Evolutionary conservation across 2,113 vertebrate species (phyloP).

Genomic region (Sylvilagus bachmani): DNA sequence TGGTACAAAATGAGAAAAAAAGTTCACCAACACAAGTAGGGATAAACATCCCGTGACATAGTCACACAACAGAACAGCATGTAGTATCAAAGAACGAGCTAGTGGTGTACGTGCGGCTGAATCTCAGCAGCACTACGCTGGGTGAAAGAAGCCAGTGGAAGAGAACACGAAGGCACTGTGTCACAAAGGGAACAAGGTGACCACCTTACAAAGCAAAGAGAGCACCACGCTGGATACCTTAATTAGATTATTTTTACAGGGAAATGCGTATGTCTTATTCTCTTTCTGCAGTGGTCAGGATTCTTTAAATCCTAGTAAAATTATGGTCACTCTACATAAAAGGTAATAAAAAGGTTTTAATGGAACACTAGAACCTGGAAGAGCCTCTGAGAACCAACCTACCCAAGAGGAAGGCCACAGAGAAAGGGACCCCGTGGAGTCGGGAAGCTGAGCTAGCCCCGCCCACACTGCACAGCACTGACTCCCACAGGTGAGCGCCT

Average conservation of each 20-base stretch:
- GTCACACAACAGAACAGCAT: background rate
- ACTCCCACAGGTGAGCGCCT: background rate
- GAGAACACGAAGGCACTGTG: background rate
- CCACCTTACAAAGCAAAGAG: too few relatives aligned
- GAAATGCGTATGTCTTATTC: background rate
- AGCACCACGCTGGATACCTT: too few relatives aligned
- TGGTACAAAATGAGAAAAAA: background rate
- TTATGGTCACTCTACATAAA: background rate
- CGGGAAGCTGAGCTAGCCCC: background rate
- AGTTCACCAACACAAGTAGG: background rate
- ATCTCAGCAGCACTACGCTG: background rate
- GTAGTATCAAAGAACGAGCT: background rate
- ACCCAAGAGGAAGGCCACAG: background rate
- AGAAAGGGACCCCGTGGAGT: background rate
- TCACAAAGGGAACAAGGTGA: too few relatives aligned
- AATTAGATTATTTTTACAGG: too few relatives aligned
- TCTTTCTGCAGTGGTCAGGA: slow-evolving; percentile 58
- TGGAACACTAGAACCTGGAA: slow-evolving; percentile 27
- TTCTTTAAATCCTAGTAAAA: slow-evolving; percentile 66
- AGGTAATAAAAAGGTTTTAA: slow-evolving; percentile 15
- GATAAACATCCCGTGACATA: background rate
- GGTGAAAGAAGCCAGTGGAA: background rate
- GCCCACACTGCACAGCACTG: background rate
- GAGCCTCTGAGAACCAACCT: background rate
- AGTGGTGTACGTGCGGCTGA: background rate